Base-by-base conservation (phyloP, 2,888 invertebrate species). In the Cyclophora punctaria region DNA sequence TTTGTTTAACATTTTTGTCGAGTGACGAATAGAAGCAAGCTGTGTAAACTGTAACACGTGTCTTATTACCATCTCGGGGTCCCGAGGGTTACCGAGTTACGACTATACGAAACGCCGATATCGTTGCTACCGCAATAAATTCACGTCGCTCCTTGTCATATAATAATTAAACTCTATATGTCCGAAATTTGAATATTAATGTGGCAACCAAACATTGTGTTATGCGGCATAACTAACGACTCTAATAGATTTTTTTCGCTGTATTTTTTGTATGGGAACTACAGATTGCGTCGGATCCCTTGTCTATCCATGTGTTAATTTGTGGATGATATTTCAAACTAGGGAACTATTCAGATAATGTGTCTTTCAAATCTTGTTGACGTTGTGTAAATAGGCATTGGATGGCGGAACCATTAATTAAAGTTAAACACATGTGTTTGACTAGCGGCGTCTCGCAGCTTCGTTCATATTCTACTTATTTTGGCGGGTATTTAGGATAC, bases 101-200 rank as follows among this genome's bases (percentile, higher is more conserved):
- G 20, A 20, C 20, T 20, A 20, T 20, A 20, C 20, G 20, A 20
- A 20, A 20, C 20, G 66, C 67, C 66, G 66, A 59, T 60, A 63
- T 48, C 52, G 50, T 48, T 55, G 48, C 49, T 45, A 60, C 57
- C 46, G 60, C 64, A 60, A 79, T 81, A 78, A 77, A 77, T 80
- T 75, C 61, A 66, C 71, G 77, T 74, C 75, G 69, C 57, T 5
- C 65, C 59, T 61, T 71, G 73, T 74, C 73, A 78, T 77, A 61
- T 64, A 70, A 75, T 74, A 74, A 79, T 78, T 78, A 37, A 4
- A 37, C 4, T 37, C 37, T 71, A 61, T 67, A 61, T 63, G 71
- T 60, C 63, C 66, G 63, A 72, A 78, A 80, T 82, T 83, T 78
- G 75, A 81, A 81, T 84, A 79, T 78, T 73, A 78, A 82, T 78